Conservation (phyloP, 2,888 invertebrate species). For the Cataglyphis livida region DNA sequence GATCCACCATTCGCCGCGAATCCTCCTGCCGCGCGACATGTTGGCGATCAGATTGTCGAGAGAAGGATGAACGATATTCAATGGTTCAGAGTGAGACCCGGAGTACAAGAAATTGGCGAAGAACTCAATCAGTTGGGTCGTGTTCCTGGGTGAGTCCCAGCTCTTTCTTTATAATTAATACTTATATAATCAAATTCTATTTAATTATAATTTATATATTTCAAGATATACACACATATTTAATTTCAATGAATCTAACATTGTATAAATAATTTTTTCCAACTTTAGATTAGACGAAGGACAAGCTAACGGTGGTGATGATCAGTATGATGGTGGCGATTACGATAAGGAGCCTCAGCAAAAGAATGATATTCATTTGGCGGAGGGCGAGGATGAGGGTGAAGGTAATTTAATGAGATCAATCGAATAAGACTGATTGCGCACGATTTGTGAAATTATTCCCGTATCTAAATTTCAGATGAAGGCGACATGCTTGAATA, state of each 20-base stretch:
- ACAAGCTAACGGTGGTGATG: slow-evolving; percentile 77
- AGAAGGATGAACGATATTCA: slow-evolving; percentile 64
- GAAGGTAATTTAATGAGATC: slow-evolving; percentile 76
- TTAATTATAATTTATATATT: not conserved
- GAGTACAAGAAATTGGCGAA: slow-evolving; percentile 83
- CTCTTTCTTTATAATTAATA: not conserved
- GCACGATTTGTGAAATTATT: slow-evolving; percentile 30
- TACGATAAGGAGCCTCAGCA: slow-evolving; percentile 80
- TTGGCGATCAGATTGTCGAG: slow-evolving; percentile 73
- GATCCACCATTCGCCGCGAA: slow-evolving; percentile 61
- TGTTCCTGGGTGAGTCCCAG: slow-evolving; percentile 74
- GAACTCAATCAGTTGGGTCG: slow-evolving; percentile 80
- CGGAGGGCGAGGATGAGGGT: slow-evolving; percentile 83
- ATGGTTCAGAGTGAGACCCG: slow-evolving; percentile 76
- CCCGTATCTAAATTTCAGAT: slow-evolving; percentile 71
- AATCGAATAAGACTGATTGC: not conserved
- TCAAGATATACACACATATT: not conserved
- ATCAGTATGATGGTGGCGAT: slow-evolving; percentile 81
- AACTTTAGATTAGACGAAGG: slow-evolving; percentile 78
- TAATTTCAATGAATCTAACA: not conserved
- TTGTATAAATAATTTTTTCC: not conserved
- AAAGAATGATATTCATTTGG: slow-evolving; percentile 80
- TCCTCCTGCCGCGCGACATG: slow-evolving; percentile 60
- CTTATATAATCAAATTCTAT: not conserved
- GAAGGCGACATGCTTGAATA: slow-evolving; percentile 80